Conservation (phyloP, 2,797 vertebrate genomes). For the Microctenopoma lineatum region DNA sequence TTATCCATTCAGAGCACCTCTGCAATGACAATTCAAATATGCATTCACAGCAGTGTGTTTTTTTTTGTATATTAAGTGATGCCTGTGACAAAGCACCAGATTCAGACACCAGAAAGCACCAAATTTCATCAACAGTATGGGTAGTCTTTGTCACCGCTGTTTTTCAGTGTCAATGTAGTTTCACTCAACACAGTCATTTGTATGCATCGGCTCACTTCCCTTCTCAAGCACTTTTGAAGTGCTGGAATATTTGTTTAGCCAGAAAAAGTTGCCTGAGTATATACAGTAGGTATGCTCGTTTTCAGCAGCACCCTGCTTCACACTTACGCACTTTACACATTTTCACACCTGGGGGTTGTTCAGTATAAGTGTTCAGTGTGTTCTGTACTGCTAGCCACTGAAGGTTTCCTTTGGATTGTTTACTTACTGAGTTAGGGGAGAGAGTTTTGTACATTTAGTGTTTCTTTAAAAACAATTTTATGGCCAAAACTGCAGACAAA, state of each 20-base stretch:
- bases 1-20: background rate
- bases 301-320: slow-evolving; percentile 31
- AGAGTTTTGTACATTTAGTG: background rate
- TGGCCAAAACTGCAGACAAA: background rate
- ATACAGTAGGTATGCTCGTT: slow-evolving; percentile 31
- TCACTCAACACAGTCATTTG: slow-evolving; percentile 21
- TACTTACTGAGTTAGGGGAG: background rate
- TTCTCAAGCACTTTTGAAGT: slow-evolving; percentile 33
- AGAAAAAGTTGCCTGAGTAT: slow-evolving; percentile 3
- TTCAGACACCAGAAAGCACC: slow-evolving; percentile 2
- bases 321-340: slow-evolving; percentile 36
- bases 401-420: slow-evolving; percentile 25
- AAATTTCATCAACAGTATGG: slow-evolving; percentile 3
- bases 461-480: slow-evolving; percentile 4
- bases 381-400: background rate
- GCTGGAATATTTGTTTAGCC: slow-evolving; percentile 32
- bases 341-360: slow-evolving; percentile 32
- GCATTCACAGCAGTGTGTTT: background rate
- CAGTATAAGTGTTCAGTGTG: background rate
- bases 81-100: background rate
- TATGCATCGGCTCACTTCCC: slow-evolving; percentile 28
- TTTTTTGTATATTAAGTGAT: background rate
- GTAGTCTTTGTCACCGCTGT: slow-evolving; percentile 9
- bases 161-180: slow-evolving; percentile 24
- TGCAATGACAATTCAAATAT: background rate